phyloP scores from a whole-genome alignment of 2,113 vertebrate genomes.

The Takifugu bimaculatus region DNA sequence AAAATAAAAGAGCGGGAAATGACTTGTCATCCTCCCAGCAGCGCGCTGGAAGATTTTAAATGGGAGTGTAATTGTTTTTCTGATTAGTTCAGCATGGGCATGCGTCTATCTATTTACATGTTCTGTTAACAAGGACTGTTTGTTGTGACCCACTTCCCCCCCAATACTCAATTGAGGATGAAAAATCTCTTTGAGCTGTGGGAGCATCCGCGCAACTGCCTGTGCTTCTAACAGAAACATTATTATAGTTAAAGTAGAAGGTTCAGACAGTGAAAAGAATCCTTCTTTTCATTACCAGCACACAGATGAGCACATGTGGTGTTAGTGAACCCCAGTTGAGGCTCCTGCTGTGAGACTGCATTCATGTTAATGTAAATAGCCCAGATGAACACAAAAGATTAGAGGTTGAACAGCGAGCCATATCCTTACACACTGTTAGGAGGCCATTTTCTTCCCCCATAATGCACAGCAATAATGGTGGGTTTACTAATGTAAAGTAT shows the following conservation, averaged over 20 bases:
- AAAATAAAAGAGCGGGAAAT: slow-evolving; percentile 66
- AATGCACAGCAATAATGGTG: neutral
- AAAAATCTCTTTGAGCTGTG: slow-evolving; percentile 60
- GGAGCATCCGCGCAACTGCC: slow-evolving; percentile 41
- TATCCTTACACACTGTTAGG: neutral
- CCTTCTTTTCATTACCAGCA: slow-evolving; percentile 18
- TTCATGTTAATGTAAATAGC: slow-evolving; percentile 16
- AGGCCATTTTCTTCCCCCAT: neutral
- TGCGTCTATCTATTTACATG: slow-evolving; percentile 70
- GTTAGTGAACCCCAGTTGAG: slow-evolving; percentile 2
- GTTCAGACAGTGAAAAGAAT: slow-evolving; percentile 40
- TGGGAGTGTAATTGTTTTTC: slow-evolving; percentile 68
- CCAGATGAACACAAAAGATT: slow-evolving; percentile 20
- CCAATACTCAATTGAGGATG: slow-evolving; percentile 45
- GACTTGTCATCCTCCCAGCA: slow-evolving; percentile 69
- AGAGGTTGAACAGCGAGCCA: slow-evolving; percentile 11
- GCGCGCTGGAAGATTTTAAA: slow-evolving; percentile 63
- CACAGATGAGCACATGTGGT: slow-evolving; percentile 25
- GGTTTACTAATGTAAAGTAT: too few species aligned
- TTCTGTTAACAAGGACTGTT: slow-evolving; percentile 71
- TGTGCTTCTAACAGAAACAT: slow-evolving; percentile 25
- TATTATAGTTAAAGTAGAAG: slow-evolving; percentile 28
- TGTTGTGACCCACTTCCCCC: slow-evolving; percentile 62
- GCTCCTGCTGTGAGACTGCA: slow-evolving; percentile 21
- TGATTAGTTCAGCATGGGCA: slow-evolving; percentile 64